These are phyloP conservation scores for Drosophila pullipes DNA, from an alignment of 2,888 invertebrate species.

Conservation along the genomic window DNA sequence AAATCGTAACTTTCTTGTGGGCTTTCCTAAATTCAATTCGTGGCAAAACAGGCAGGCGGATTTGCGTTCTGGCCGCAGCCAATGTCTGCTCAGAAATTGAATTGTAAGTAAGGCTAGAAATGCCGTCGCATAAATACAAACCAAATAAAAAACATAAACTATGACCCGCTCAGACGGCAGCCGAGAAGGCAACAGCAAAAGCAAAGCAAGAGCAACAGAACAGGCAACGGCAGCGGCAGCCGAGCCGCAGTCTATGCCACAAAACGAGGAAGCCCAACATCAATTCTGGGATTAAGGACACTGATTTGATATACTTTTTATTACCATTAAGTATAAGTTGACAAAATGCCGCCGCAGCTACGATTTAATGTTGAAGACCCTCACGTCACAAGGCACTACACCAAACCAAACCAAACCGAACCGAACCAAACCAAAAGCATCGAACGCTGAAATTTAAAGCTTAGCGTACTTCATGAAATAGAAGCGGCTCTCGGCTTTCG, in stretches of 20 bases:
- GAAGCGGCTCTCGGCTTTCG: slow-evolving; percentile 40
- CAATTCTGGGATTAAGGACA: slow-evolving; percentile 83
- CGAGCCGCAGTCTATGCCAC: slow-evolving; percentile 36
- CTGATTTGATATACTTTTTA: slow-evolving; percentile 84
- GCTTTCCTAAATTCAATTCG: slow-evolving; percentile 34
- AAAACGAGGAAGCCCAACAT: slow-evolving; percentile 71
- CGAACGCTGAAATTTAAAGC: slow-evolving; percentile 73
- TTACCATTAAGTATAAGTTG: slow-evolving; percentile 78
- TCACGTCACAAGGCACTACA: background rate
- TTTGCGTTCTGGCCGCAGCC: slow-evolving; percentile 52
- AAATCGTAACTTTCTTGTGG: slow-evolving; percentile 11
- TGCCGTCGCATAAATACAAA: slow-evolving; percentile 74
- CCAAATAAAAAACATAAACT: slow-evolving; percentile 61
- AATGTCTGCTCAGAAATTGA: slow-evolving; percentile 68
- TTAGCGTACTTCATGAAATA: slow-evolving; percentile 40
- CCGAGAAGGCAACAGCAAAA: slow-evolving; percentile 5
- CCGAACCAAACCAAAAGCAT: slow-evolving; percentile 26
- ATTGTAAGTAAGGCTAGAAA: slow-evolving; percentile 77
- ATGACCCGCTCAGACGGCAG: slow-evolving; percentile 38
- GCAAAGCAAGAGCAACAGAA: slow-evolving; percentile 2
- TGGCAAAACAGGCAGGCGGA: slow-evolving; percentile 12
- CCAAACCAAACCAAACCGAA: background rate
- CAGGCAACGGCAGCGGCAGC: background rate
- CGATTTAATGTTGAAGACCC: slow-evolving; percentile 55
- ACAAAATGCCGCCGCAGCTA: slow-evolving; percentile 61